Evolutionary conservation across 2,797 vertebrate species (phyloP), one percentile per base, ranked within the genome.

Genomic region (Mus minutoides): DNA sequence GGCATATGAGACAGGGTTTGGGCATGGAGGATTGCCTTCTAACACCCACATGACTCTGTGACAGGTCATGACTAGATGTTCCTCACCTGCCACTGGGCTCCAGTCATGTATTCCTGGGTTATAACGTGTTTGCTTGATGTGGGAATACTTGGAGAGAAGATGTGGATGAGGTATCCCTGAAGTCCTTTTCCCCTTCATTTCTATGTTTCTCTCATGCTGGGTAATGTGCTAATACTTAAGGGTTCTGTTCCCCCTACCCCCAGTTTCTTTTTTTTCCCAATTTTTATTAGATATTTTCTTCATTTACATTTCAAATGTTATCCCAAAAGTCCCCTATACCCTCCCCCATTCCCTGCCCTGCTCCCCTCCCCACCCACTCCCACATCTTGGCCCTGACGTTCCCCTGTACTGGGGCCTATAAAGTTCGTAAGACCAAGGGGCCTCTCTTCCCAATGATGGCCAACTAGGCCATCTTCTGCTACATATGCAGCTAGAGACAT

Each of bases 1-100:
- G 3, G n/a, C 16, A 11, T 3, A 37, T 96, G 93, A 96, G 62
- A 71, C 91, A 96, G 92, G 87, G 2, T 82, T 52, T 82, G 34
- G 60, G 92, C 58, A 91, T 82, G 95, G 52, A 73, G 71, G 52
- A 69, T 67, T 0, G 12, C 92, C 43, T 75, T 10, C 90, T 88
- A 46, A 58, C 77, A 17, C 76, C 76, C 91, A 94, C 76, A 5
- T 60, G 34, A 31, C 43, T 73, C 31, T 87, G 43, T 94, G 40
- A 49, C 56, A 89, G 1, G 73, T 46, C 11, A 11, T 76, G 40
- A 49, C 31, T 46, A 31, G 37, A 26, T 62, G 21, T 49, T 49
- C 56, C 56, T 78, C 22, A 29, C 16, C 17, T 71, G 43, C 46
- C 5, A 13, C 7, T 6, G 46, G 22, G 21, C 79, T 90, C 89